phyloP scores from a whole-genome alignment of 2,797 vertebrate genomes.

The Nannoperca obscura region DNA sequence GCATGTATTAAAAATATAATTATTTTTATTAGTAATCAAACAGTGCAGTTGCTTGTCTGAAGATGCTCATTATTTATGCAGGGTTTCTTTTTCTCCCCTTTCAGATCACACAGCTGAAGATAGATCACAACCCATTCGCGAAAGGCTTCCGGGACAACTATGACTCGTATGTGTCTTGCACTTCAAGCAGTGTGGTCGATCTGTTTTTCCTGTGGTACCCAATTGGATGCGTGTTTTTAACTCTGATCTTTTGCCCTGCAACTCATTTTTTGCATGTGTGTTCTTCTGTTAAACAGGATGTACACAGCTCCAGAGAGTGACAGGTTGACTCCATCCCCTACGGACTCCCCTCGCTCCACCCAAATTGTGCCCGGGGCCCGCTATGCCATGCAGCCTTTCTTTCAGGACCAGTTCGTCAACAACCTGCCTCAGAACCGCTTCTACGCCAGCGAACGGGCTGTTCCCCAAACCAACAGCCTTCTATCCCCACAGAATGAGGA shows the following conservation, averaged over 20 bases:
- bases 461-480: constrained; percentile 95
- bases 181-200: neutral
- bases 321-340: constrained; percentile 97
- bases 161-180: constrained; percentile 92
- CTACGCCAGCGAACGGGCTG: constrained; percentile 93
- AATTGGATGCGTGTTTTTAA: neutral
- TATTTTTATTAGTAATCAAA: neutral
- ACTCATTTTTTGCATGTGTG: neutral
- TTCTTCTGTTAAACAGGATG: constrained; percentile 87
- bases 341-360: constrained; percentile 98
- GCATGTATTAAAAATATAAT: neutral
- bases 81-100: constrained; percentile 39
- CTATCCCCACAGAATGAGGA: constrained; percentile 96
- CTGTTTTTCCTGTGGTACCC: neutral
- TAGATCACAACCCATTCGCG: constrained; percentile 99
- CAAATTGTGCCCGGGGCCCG: constrained; percentile 97
- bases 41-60: neutral
- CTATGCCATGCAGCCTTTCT: constrained; percentile 97
- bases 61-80: constrained; percentile 26
- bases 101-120: constrained; percentile 98
- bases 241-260: neutral
- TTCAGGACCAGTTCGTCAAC: constrained; percentile 99
- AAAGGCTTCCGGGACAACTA: constrained; percentile 99
- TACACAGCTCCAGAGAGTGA: constrained; percentile 98
- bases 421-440: constrained; percentile 96